Evolutionary conservation across 2,888 invertebrate genomes (phyloP).

Genomic region (Phymatocera aterrima): DNA sequence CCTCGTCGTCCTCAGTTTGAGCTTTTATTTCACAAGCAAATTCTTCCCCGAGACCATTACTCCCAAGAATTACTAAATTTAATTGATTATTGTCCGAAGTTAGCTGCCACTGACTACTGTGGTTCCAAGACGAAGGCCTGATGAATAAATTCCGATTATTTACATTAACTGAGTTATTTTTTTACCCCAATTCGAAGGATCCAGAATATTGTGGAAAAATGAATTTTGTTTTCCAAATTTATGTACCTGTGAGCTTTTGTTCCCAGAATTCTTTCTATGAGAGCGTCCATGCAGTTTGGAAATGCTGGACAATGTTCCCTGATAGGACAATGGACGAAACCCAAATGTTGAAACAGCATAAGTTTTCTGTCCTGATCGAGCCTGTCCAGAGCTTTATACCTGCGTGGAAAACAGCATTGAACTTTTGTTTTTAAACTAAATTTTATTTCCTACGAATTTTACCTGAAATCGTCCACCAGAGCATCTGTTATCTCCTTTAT

Average conservation of each 20-base stretch:
- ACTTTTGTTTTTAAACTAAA: neutral
- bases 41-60: constrained; percentile 90
- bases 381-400: constrained; percentile 95
- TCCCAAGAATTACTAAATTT: constrained; percentile 92
- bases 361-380: constrained; percentile 96
- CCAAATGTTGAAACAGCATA: constrained; percentile 95
- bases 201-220: too few species aligned
- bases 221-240: too few species aligned
- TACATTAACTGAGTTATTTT: too few species aligned
- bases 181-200: too few species aligned
- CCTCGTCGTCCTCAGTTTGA: constrained; percentile 92
- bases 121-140: constrained; percentile 81
- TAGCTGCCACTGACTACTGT: constrained; percentile 81
- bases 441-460: constrained; percentile 49
- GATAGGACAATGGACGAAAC: constrained; percentile 96
- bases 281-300: constrained; percentile 87
- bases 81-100: constrained; percentile 84
- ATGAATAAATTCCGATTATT: too few species aligned
- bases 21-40: constrained; percentile 90
- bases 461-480: constrained; percentile 94
- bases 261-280: constrained; percentile 84
- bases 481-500: constrained; percentile 95
- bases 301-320: constrained; percentile 95
- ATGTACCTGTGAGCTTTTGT: constrained; percentile 82
- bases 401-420: constrained; percentile 66